These are phyloP conservation scores for Lucilia cuprina DNA, from an alignment of 1,140 invertebrate genomes.

Conservation along the genomic window DNA sequence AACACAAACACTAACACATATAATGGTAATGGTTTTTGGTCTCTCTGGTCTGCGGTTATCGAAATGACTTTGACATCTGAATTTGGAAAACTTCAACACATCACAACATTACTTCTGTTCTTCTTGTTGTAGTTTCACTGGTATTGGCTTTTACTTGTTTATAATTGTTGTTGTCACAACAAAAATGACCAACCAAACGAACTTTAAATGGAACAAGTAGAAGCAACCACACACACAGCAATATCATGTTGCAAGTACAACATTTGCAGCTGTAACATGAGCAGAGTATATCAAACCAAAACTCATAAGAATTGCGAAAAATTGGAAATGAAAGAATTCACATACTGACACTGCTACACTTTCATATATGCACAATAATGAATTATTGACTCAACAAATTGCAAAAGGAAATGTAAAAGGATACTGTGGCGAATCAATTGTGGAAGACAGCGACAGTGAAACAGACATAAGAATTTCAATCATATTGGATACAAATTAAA, in stretches of 20 bases:
- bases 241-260: neutral
- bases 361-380: neutral
- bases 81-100: neutral
- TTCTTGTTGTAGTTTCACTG: neutral
- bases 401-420: neutral
- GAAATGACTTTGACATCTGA: slow-evolving; percentile 11
- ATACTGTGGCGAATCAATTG: neutral
- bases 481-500: neutral
- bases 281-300: neutral
- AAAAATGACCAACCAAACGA: neutral
- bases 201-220: neutral
- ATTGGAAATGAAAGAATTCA: neutral
- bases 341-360: too few relatives aligned
- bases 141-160: neutral
- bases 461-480: neutral
- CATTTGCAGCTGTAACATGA: neutral
- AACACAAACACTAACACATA: neutral
- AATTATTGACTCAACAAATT: slow-evolving; percentile 3
- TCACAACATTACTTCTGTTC: neutral
- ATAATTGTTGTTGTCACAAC: neutral
- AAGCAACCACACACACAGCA: neutral
- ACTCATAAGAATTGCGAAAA: neutral
- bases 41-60: slow-evolving; percentile 9
- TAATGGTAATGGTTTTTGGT: neutral
- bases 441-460: neutral